Evolutionary conservation across 2,888 invertebrate genomes (phyloP), one percentile per base, ranked within the genome.

Genomic region (Lumbricus terrestris): DNA sequence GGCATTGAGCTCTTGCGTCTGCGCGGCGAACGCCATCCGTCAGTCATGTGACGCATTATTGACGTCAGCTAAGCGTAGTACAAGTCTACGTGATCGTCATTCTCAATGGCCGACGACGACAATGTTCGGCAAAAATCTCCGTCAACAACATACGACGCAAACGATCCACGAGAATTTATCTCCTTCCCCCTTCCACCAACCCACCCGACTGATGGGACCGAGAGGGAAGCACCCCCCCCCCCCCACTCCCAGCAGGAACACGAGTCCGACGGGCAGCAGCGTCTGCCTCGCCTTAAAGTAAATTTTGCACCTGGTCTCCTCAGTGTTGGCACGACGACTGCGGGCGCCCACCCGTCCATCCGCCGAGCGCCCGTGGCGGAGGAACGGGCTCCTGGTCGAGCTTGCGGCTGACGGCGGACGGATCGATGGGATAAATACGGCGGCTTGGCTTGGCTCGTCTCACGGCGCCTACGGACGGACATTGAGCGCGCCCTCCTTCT

Each of bases 221-320:
- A n/a, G n/a, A n/a, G n/a, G n/a, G n/a, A n/a, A n/a, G n/a, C n/a
- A n/a, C n/a, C n/a, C n/a, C n/a, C n/a, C n/a, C n/a, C n/a, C n/a
- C n/a, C n/a, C n/a, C n/a, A 33, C 37, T 16, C 34, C 85, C 34
- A 23, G 37, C 47, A 47, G 23, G n/a, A 85, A 37, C 85, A 34
- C n/a, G 35, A 5, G 3, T 5, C 85, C 85, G 34, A 18, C 37
- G 85, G 15, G 4, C 3, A n/a, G n/a, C 85, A 37, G 35, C 37
- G 16, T 23, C 18, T 13, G 35, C 23, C 34, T 34, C 20, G 34
- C 85, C 34, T 85, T 23, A 34, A 85, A 85, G 85, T 85, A 85
- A 85, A 85, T 85, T 85, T 85, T 85, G 85, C 85, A 85, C 85
- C 85, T 85, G 85, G 16, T 85, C 85, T 85, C 34, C 35, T 34